Percentiles rank a stretch among this genome's conserved stretches.
Conservation (phyloP, 2,797 vertebrate genomes). For the Yasuhikotakia modesta region DNA sequence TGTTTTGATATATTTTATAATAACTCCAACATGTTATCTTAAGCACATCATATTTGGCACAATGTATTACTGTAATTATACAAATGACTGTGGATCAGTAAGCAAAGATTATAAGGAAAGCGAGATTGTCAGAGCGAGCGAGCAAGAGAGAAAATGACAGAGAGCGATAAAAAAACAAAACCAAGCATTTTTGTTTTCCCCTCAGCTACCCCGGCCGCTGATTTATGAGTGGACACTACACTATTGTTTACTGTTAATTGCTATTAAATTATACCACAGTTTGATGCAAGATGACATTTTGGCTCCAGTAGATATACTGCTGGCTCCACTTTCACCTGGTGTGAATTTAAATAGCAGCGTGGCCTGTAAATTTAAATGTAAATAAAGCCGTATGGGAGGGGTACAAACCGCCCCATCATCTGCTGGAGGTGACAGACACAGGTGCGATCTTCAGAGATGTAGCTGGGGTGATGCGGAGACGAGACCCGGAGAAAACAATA, state of each 20-base stretch:
- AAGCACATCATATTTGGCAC: too few species aligned
- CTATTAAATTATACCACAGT: constrained; percentile 70
- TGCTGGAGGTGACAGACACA: constrained; percentile 74
- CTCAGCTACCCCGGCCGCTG: constrained; percentile 44
- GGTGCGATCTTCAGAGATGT: constrained; percentile 76
- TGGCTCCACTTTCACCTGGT: constrained; percentile 65
- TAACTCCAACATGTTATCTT: too few species aligned
- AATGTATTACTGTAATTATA: neutral
- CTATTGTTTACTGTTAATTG: constrained; percentile 72
- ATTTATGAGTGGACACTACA: constrained; percentile 61
- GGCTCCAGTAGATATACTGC: constrained; percentile 73
- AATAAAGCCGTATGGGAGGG: constrained; percentile 71
- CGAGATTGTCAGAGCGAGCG: neutral
- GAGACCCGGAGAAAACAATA: constrained; percentile 76
- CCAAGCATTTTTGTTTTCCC: constrained; percentile 18
- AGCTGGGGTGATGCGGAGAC: constrained; percentile 59
- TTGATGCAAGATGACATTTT: constrained; percentile 71
- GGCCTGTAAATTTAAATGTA: constrained; percentile 77
- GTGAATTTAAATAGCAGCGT: constrained; percentile 77
- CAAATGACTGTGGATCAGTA: neutral
- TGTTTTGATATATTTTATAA: too few species aligned
- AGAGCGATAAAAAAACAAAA: constrained; percentile 1
- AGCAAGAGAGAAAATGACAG: neutral
- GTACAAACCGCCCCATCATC: constrained; percentile 59
- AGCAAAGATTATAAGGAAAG: too few species aligned